phyloP scores from a whole-genome alignment of 1,140 invertebrate species.

The Drosophila mauritiana region DNA sequence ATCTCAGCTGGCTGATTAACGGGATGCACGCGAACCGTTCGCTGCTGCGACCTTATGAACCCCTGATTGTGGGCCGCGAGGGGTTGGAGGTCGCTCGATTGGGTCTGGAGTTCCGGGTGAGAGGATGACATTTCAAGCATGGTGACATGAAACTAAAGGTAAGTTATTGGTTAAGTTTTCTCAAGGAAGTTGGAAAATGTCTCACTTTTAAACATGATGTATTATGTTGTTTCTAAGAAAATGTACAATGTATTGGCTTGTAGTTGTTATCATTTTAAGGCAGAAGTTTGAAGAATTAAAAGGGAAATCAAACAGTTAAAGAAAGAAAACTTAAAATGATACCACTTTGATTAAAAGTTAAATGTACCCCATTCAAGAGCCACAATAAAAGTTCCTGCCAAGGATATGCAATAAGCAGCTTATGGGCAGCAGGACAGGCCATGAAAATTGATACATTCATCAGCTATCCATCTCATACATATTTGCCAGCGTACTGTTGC shows the following conservation, averaged over 20 bases:
- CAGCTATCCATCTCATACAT: conserved; percentile 33
- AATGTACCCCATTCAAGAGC: not conserved
- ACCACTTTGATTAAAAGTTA: not conserved
- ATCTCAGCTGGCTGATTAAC: conserved; percentile 95
- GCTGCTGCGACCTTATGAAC: conserved; percentile 80
- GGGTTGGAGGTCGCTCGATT: conserved; percentile 90
- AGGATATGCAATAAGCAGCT: conserved; percentile 62
- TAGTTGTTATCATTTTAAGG: no score
- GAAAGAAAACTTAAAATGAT: no score
- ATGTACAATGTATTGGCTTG: no score
- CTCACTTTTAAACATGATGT: no score
- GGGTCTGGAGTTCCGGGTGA: conserved; percentile 90
- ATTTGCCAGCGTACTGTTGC: conserved; percentile 31
- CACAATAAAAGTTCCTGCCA: not conserved
- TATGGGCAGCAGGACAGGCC: conserved; percentile 30
- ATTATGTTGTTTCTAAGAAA: no score
- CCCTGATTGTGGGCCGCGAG: conserved; percentile 75
- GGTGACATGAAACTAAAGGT: conserved; percentile 94
- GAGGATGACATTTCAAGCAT: conserved; percentile 91
- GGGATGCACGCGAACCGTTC: conserved; percentile 89
- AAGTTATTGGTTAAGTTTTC: conserved; percentile 25
- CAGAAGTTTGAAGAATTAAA: no score
- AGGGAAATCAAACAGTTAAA: no score
- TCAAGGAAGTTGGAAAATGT: not conserved
- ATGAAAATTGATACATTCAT: conserved; percentile 73